Evolutionary conservation across 2,113 vertebrate species (phyloP), one percentile per base, ranked within the genome.

Genomic region (Petroica traversi): DNA sequence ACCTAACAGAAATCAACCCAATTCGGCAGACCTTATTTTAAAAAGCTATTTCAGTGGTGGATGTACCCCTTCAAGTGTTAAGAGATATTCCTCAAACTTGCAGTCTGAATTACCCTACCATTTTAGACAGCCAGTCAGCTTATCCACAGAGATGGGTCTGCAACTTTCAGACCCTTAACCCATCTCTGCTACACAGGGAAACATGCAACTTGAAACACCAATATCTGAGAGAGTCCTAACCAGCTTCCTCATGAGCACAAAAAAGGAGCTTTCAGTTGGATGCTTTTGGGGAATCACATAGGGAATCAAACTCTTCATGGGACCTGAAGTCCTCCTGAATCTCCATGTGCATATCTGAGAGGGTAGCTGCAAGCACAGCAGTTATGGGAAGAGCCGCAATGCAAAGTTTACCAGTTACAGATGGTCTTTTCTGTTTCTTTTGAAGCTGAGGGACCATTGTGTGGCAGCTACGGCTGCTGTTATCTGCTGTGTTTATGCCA

Each of bases 391-490:
- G 73, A 57, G 49, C 49, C 2, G 7, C 9, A 54, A 22, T n/a
- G 22, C 41, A 61, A 68, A 43, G 19, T 75, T 59, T 77, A 46
- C 80, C 36, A 40, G 31, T 68, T 91, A 55, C 49, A 88, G 89
- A 80, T 66, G 66, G 64, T 57, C 28, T 84, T 76, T 82, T 40
- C 51, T 80, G 12, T 74, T 85, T 76, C 90, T 90, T 96, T 92
- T 95, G 89, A 95, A 95, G 91, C 75, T 75, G 83, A 77, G 63
- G 74, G 61, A 93, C 82, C 46, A 94, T 91, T 96, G 95, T 93
- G 92, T 88, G 68, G 38, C 72, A 77, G 62, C 86, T 61, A 40
- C 58, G 49, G 51, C 69, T 85, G 51, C 64, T 85, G 78, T 78
- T 93, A 96, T 38, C 72, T 59, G 69, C 81, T 93, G 5, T 66